Evolutionary conservation across 2,113 vertebrate genomes (phyloP).

Genomic region (Lagopus muta): DNA sequence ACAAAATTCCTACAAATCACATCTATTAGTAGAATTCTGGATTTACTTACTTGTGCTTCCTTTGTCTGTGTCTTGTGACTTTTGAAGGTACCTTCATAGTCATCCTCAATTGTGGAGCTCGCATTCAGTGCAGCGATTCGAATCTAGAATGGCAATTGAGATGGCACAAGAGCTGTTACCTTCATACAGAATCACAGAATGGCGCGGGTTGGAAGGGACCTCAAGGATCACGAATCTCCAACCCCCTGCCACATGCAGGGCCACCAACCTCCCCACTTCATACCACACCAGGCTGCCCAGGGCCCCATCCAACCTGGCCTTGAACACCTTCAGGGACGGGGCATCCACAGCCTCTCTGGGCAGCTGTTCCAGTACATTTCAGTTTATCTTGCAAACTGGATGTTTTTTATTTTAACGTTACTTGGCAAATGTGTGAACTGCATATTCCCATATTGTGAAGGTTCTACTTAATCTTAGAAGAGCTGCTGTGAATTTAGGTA

Average conservation of each 20-base stretch:
- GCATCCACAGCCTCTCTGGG: no score
- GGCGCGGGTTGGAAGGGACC: no score
- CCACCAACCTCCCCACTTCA: no score
- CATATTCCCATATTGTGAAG: neutral
- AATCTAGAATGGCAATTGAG: slow-evolving; percentile 78
- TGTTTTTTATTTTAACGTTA: neutral
- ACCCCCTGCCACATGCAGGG: no score
- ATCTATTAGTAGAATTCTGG: neutral
- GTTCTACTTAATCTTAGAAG: neutral
- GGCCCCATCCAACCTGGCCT: no score
- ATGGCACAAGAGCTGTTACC: fast-evolving
- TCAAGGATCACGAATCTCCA: no score
- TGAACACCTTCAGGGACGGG: no score
- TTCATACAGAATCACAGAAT: no score
- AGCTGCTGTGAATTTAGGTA: neutral
- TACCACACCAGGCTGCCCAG: no score
- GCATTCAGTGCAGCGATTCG: slow-evolving; percentile 96
- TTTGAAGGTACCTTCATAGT: slow-evolving; percentile 88
- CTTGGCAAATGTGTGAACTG: neutral
- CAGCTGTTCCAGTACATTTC: no score
- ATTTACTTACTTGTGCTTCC: slow-evolving; percentile 89
- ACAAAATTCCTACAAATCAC: neutral
- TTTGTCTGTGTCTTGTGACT: slow-evolving; percentile 93
- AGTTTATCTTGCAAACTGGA: neutral
- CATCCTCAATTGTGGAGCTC: slow-evolving; percentile 87